Percentiles rank a stretch among this genome's conserved stretches.
Conservation (phyloP, 2,113 vertebrate genomes). For the Sphyrna mokarran region DNA sequence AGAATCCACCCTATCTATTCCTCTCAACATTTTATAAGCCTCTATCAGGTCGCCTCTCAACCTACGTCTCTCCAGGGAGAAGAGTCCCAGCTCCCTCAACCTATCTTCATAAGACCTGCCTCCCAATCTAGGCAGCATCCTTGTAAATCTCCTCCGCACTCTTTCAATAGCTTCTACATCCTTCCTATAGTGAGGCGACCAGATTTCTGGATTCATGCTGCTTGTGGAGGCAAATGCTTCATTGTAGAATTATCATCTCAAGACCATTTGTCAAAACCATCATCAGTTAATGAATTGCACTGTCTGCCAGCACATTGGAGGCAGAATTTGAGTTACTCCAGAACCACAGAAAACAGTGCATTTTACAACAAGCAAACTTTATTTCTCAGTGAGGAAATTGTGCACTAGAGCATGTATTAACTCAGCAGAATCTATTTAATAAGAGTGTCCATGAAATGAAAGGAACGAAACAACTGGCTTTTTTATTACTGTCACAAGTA, state of each 20-base stretch:
- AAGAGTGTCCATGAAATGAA: not conserved
- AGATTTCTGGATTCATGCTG: not conserved
- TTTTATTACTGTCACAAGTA: too few species aligned
- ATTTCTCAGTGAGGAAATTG: not conserved
- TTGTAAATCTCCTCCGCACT: too few species aligned
- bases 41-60: too few species aligned
- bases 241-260: not conserved
- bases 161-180: too few species aligned
- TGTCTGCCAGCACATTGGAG: not conserved
- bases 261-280: not conserved
- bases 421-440: not conserved
- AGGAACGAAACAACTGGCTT: not conserved
- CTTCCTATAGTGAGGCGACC: too few species aligned
- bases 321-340: not conserved
- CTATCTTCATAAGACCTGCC: too few species aligned
- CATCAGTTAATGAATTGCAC: not conserved
- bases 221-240: not conserved
- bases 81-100: too few species aligned
- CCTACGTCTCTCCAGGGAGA: too few species aligned
- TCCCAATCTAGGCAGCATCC: too few species aligned
- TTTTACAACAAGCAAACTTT: not conserved
- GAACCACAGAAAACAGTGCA: not conserved
- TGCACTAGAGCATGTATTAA: not conserved
- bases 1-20: too few species aligned
- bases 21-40: too few species aligned